These are phyloP conservation scores for Scomber scombrus DNA, from an alignment of 2,113 vertebrate species.

Conservation along the genomic window DNA sequence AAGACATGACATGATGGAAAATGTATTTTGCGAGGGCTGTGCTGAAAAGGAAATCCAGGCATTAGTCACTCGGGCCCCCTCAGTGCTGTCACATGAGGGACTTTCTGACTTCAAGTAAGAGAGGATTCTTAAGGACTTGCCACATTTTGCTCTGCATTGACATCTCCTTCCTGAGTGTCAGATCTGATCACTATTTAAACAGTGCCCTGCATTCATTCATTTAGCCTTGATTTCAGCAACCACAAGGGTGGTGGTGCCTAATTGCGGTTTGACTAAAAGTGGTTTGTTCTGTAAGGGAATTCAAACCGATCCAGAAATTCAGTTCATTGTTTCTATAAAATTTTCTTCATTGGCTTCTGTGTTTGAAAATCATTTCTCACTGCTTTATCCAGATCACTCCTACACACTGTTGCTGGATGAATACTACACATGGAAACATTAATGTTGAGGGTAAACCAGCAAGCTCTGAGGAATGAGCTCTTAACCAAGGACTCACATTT, in stretches of 20 bases:
- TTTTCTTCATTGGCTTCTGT: conserved; percentile 41
- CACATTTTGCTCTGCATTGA: conserved; percentile 51
- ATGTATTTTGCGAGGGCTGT: conserved; percentile 43
- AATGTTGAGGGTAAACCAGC: conserved; percentile 11
- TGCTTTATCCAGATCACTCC: conserved; percentile 28
- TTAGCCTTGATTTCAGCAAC: conserved; percentile 60
- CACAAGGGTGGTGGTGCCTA: conserved; percentile 28
- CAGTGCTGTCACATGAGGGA: conserved; percentile 49
- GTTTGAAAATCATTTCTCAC: conserved; percentile 52
- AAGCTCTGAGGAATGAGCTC: conserved; percentile 32
- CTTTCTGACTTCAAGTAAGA: conserved; percentile 56
- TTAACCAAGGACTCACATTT: conserved; percentile 50
- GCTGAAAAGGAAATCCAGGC: conserved; percentile 65
- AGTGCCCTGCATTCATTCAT: conserved; percentile 47
- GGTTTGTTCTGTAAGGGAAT: conserved; percentile 45
- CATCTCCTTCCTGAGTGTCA: conserved; percentile 48
- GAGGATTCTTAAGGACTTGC: conserved; percentile 49
- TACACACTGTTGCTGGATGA: conserved; percentile 21
- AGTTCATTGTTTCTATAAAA: conserved; percentile 40
- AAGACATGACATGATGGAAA: conserved; percentile 73
- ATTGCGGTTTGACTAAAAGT: conserved; percentile 54
- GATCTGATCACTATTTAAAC: conserved; percentile 59
- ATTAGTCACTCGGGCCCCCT: conserved; percentile 56
- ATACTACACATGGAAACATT: conserved; percentile 54
- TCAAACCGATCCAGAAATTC: conserved; percentile 29